Percentiles rank a stretch among this genome's conserved stretches.
Conservation (phyloP, 2,797 vertebrate genomes). For the Molossus molossus region DNA sequence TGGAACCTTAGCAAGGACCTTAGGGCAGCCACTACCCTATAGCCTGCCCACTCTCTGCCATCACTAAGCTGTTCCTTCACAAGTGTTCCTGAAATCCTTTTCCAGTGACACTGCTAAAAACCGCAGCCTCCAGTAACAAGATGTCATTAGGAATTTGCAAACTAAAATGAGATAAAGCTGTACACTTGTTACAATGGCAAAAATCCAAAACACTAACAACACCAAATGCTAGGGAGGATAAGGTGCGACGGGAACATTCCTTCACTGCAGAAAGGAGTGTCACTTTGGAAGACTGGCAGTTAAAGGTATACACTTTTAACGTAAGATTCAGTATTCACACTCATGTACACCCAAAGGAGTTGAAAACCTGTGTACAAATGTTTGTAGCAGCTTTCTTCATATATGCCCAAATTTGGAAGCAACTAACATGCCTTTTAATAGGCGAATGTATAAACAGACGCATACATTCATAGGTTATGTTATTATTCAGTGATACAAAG, state of each 20-base stretch:
- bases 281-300: not conserved
- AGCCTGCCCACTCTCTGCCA: no score
- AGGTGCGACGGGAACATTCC: not conserved
- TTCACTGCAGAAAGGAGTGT: not conserved
- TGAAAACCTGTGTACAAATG: not conserved
- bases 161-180: not conserved
- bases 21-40: no score
- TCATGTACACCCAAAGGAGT: not conserved
- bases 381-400: not conserved
- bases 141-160: not conserved
- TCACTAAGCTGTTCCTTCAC: no score
- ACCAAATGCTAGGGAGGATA: not conserved
- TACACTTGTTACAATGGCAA: not conserved
- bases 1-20: no score
- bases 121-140: no score
- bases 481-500: no score
- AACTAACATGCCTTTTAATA: not conserved
- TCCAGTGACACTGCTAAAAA: no score
- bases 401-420: not conserved
- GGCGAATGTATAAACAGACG: no score
- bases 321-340: not conserved
- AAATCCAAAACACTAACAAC: not conserved
- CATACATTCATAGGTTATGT: no score
- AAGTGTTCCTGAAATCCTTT: no score
- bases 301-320: not conserved